phyloP scores from a whole-genome alignment of 2,888 invertebrate genomes.

The Chloroclysta siterata region DNA sequence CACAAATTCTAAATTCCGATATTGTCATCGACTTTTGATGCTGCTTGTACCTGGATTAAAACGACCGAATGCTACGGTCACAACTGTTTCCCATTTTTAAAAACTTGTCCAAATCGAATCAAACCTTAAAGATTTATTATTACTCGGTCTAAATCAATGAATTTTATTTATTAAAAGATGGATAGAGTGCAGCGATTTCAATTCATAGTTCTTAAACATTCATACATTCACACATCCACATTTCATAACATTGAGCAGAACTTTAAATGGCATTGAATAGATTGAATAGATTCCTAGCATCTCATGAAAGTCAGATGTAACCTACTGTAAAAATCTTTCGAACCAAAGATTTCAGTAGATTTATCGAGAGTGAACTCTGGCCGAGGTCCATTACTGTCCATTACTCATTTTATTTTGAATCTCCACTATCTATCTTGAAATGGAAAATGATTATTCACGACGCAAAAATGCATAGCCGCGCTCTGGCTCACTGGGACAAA shows the following conservation, averaged over 20 bases:
- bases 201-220: too few species aligned
- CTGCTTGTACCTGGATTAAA: too few species aligned
- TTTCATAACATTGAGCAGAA: neutral
- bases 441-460: conserved; percentile 27
- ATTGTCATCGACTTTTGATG: too few species aligned
- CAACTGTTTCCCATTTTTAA: too few species aligned
- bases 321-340: conserved; percentile 9
- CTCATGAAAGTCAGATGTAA: conserved; percentile 1
- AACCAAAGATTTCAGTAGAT: conserved; percentile 13
- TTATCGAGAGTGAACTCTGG: conserved; percentile 14
- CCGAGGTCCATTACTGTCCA: conserved; percentile 19
- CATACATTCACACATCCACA: neutral
- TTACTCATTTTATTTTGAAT: conserved; percentile 34
- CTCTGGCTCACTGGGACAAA: neutral
- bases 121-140: too few species aligned
- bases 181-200: too few species aligned
- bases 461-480: neutral
- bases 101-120: too few species aligned
- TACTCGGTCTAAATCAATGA: too few species aligned
- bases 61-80: too few species aligned
- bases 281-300: neutral
- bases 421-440: conserved; percentile 22
- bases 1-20: too few species aligned
- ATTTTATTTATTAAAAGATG: too few species aligned
- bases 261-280: neutral